Conservation (phyloP, 2,113 vertebrate genomes). For the Mionectes macconnelli region DNA sequence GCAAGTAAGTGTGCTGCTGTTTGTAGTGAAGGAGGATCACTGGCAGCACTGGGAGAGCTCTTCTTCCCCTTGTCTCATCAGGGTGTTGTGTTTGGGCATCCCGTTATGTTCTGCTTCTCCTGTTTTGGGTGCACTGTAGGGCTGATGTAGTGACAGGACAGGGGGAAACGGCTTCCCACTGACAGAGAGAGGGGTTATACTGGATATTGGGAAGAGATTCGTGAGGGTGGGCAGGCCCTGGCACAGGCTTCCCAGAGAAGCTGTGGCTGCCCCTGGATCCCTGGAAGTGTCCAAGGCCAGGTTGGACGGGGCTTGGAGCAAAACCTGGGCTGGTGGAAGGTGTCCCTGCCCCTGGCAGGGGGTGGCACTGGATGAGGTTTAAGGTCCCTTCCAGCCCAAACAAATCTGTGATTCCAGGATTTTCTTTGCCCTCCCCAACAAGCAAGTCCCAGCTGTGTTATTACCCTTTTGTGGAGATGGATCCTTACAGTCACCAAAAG, state of each 20-base stretch:
- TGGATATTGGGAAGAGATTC: background rate
- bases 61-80: background rate
- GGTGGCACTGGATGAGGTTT: background rate
- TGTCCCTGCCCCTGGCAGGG: background rate
- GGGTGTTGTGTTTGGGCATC: background rate
- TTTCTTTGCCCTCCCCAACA: background rate
- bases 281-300: background rate
- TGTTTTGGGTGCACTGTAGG: accelerated
- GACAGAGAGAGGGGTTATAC: background rate
- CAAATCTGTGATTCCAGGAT: accelerated
- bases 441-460: background rate
- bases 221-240: background rate
- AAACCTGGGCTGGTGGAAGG: accelerated
- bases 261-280: background rate
- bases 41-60: background rate
- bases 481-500: background rate
- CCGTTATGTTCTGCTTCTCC: accelerated
- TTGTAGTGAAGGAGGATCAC: accelerated
- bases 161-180: no score
- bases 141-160: background rate
- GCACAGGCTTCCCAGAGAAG: background rate
- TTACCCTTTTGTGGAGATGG: accelerated
- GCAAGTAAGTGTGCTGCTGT: background rate
- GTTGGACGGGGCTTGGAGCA: background rate
- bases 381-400: accelerated